Percentiles rank a stretch among this genome's conserved stretches.
These are phyloP conservation scores for Muscicapa adusta DNA, from an alignment of 2,113 vertebrate species.

Conservation along the genomic window DNA sequence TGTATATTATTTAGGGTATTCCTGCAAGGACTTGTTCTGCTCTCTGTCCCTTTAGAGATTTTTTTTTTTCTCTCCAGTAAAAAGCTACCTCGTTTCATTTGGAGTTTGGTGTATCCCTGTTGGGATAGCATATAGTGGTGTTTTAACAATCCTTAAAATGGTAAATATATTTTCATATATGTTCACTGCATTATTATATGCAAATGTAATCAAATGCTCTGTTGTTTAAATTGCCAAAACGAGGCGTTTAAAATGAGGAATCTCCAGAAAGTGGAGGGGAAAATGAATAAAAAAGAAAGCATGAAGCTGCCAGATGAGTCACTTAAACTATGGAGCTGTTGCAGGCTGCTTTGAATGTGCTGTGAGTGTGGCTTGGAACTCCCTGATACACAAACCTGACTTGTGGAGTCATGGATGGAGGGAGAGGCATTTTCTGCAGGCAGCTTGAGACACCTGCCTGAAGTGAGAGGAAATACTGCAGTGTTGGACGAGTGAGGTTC, in stretches of 20 bases:
- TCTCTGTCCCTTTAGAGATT: neutral
- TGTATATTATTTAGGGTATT: neutral
- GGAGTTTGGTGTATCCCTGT: neutral
- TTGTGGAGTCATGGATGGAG: neutral
- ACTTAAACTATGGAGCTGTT: neutral
- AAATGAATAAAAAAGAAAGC: neutral
- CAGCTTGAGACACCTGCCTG: neutral
- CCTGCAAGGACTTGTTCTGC: neutral
- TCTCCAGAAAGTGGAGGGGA: neutral
- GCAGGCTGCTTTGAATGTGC: neutral
- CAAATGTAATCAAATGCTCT: neutral
- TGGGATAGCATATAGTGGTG: neutral
- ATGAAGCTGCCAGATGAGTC: neutral
- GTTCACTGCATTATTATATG: neutral
- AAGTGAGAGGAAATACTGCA: neutral
- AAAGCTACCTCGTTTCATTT: neutral
- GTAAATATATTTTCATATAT: fast-evolving
- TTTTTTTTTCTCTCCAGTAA: neutral
- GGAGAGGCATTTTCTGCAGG: neutral
- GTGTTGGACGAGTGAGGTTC: neutral
- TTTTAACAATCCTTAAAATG: neutral
- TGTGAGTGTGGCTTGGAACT: neutral
- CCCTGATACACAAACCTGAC: neutral
- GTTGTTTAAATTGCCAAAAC: neutral
- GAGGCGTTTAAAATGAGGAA: neutral